phyloP scores from a whole-genome alignment of 1,140 invertebrate species.

The Meloidogyne chitwoodi region DNA sequence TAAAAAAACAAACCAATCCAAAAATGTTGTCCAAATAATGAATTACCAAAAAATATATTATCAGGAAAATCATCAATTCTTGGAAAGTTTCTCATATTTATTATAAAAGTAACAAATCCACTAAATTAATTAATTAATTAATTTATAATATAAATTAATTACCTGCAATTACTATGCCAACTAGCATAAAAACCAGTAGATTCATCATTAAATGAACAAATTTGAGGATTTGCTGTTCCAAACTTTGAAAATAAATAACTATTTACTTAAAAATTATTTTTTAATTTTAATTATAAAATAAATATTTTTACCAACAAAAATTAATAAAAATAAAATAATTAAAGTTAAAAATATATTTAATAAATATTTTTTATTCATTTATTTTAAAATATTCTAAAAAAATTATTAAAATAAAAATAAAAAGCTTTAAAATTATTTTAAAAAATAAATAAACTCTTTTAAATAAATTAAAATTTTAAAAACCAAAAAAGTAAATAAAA shows the following conservation, averaged over 20 bases:
- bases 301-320: background rate
- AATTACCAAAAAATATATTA: background rate
- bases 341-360: too few species aligned
- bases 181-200: constrained; percentile 11
- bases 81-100: background rate
- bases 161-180: constrained; percentile 22
- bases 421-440: too few species aligned
- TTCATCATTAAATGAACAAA: constrained; percentile 15
- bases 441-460: too few species aligned
- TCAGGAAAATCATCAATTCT: background rate
- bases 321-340: background rate
- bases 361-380: too few species aligned
- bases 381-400: too few species aligned
- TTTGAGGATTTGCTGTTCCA: background rate
- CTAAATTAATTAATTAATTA: background rate
- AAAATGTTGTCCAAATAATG: background rate
- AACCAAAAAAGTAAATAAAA: too few species aligned
- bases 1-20: background rate
- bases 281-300: too few species aligned
- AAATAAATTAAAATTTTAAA: too few species aligned
- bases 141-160: background rate
- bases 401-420: too few species aligned
- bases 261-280: background rate
- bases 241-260: background rate
- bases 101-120: background rate